Base-by-base conservation (phyloP, 2,113 vertebrate species). In the Butastur rufipennis region DNA sequence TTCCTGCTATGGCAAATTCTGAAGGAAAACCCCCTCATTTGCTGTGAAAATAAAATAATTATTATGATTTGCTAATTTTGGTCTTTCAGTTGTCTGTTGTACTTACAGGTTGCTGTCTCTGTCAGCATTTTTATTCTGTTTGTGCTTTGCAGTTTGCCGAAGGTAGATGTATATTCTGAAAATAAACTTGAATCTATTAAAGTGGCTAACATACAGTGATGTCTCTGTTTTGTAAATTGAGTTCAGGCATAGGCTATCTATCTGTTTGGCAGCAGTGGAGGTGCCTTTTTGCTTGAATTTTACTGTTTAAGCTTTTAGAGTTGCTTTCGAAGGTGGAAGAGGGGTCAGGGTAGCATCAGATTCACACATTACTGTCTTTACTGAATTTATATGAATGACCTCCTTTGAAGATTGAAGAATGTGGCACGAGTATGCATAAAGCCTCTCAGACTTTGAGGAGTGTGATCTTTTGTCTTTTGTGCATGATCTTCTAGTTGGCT, bases 311-410 rank as follows among this genome's bases (percentile, higher is more conserved):
- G 97, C 98, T 97, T 97, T 98, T 97, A 98, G 96, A 98, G 96
- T 97, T 97, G 96, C 96, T 97, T 98, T 97, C 95, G 83, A 97
- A 98, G 97, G 98, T 98, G 97, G 96, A 96, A 97, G 90, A 95
- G 96, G 80, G 98, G 98, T 98, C 98, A 98, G 97, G 97, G 97
- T 98, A 96, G 97, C 96, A 97, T 97, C 97, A 98, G 97, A 98
- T 97, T 97, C 97, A 97, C 97, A 98, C 95, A 98, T 98, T 98
- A 98, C 98, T 98, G 98, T 98, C 98, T 98, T 98, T 97, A 97
- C 97, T 97, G 97, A 98, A 98, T 98, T 98, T 98, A 98, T 98
- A 98, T 97, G 98, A 98, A 98, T 94, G 98, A 98, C 98, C 98
- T 98, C 97, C 97, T 98, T 95, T 98, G 97, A 98, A 98, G 98